Base-by-base conservation (phyloP, 2,888 invertebrate genomes). In the Phalangium opilio region DNA sequence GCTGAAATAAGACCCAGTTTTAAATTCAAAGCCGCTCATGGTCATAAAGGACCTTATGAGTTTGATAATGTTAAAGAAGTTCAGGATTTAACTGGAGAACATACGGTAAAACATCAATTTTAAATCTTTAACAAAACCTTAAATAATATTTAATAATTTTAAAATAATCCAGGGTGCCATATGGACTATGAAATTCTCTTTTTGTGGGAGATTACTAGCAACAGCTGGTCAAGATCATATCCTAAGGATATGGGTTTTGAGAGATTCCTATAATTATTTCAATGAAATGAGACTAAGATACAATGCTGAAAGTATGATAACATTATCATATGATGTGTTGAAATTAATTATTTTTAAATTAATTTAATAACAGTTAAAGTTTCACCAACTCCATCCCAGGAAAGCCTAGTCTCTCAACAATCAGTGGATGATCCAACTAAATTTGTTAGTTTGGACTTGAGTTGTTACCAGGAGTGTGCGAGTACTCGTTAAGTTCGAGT, bases 181-280 rank as follows among this genome's bases (percentile, higher is more conserved):
- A 58, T 98, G 96, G 96, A 91, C 91, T 63, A 91, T 96, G 83
- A 91, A 91, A 70, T 96, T 95, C 68, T 93, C 91, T 47, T 83
- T 82, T 48, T 96, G 95, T 70, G 95, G 95, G 0, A 75, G 91
- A 12, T 72, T 98, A 52, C 54, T 65, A 64, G 96, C 96, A 20
- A 95, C 95, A 1, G 96, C 95, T 46, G 96, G 96, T 0, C 93
- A 96, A 71, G 96, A 98, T 71, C 79, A 83, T 58, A 78, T 91
- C 53, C 72, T 98, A 49, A 73, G 95, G 40, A 83, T 98, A 54
- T 98, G 96, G 96, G 89, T 95, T 45, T 73, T 93, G 0, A 75
- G 84, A 55, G 87, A 87, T 65, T 86, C 91, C 4, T 81, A 79
- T 63, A 76, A 80, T 47, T 86, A 87, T 70, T 96, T 96, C 69